These are phyloP conservation scores for Brenthis hecate DNA, from an alignment of 2,888 invertebrate species.

Conservation along the genomic window DNA sequence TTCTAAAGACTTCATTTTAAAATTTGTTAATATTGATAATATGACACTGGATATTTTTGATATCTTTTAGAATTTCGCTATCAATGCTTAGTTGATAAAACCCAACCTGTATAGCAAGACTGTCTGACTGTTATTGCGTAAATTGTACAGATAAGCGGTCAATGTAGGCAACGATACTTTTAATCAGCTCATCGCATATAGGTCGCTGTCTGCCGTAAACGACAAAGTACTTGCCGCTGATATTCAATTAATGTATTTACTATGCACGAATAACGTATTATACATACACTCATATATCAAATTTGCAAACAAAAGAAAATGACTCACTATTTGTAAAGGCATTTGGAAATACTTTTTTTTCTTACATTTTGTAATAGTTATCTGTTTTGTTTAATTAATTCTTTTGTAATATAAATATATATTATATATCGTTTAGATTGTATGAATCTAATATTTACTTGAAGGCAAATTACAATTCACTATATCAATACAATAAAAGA, in stretches of 20 bases:
- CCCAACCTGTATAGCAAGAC: too few relatives aligned
- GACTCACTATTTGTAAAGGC: conserved; percentile 23
- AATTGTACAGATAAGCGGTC: conserved; percentile 68
- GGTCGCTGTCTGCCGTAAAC: conserved; percentile 36
- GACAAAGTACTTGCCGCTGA: conserved; percentile 3
- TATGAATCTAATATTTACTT: too few relatives aligned
- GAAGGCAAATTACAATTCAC: too few relatives aligned
- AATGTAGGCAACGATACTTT: conserved; percentile 54
- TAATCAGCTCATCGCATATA: conserved; percentile 42
- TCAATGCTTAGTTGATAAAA: too few relatives aligned
- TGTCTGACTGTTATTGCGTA: conserved; percentile 57
- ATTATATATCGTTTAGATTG: too few relatives aligned
- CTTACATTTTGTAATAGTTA: neutral
- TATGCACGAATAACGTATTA: conserved; percentile 8
- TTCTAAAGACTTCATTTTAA: too few relatives aligned
- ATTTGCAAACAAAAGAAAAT: conserved; percentile 32
- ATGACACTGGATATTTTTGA: too few relatives aligned
- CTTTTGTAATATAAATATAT: too few relatives aligned
- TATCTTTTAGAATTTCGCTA: too few relatives aligned
- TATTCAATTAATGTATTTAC: conserved; percentile 19
- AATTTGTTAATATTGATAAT: too few relatives aligned
- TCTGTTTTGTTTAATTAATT: too few relatives aligned
- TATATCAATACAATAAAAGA: conserved; percentile 13
- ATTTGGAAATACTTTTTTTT: neutral
- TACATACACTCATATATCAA: neutral